Evolutionary conservation across 2,888 invertebrate species (phyloP), one percentile per base, ranked within the genome.

Genomic region (Adela reaumurella): DNA sequence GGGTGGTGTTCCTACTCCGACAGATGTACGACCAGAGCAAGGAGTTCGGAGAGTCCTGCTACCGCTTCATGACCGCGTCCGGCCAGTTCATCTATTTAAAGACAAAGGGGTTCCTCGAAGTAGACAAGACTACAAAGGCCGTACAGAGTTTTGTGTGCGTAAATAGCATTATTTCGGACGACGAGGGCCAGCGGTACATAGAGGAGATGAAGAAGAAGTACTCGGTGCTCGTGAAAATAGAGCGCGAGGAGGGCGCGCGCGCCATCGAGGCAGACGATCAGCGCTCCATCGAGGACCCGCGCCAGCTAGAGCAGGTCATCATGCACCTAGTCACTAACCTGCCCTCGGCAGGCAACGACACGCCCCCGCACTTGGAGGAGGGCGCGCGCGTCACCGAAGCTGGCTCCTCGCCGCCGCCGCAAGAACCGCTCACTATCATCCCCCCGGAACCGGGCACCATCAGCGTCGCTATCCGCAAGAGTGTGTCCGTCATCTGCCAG

Each of bases 1-100:
- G 92, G 90, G 90, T 93, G 0, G 88, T 93, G 64, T 89, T 93
- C 61, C 93, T 92, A 1, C 81, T 94, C 50, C 79, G 91, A 56
- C 91, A 93, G 73, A 94, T 94, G 93, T 93, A 92, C 68, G 90
- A 90, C 64, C 86, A 86, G 60, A 88, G 88, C 51, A 89, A 89
- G 63, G 89, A 90, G 56, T 89, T 85, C 67, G 94, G 94, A 10
- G 85, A 87, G 58, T 92, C 93, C n/a, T 92, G 91, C 57, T 94
- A 94, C 63, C 83, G 94, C 45, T 74, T 95, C 18, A 83, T 88
- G 61, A 86, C 90, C 11, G 86, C 90, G 54, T 90, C 88, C 49
- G 92, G 92, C n/a, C 83, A 88, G 59, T 92, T 90, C 59, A 90
- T 94, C 57, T 94, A 90, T 61, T 82, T 94, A 65, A 84, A 88